phyloP scores from a whole-genome alignment of 2,888 invertebrate species.

The Cephus rjabovi region DNA sequence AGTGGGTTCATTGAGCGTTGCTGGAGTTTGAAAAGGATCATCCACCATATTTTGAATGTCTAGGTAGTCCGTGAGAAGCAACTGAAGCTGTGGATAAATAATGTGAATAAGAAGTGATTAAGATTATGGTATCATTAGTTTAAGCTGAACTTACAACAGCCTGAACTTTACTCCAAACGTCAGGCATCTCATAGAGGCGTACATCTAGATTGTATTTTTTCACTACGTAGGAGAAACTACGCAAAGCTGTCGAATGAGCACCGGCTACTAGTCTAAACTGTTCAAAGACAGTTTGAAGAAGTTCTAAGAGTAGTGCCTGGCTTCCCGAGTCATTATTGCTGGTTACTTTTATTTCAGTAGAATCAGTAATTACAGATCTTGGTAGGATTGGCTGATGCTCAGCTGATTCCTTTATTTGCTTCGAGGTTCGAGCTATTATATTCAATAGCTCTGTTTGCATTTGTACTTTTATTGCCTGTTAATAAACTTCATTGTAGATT shows the following conservation, averaged over 20 bases:
- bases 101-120: neutral
- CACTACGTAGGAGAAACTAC: constrained; percentile 74
- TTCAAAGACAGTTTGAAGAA: constrained; percentile 82
- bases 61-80: constrained; percentile 86
- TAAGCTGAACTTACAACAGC: constrained; percentile 79
- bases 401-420: constrained; percentile 70
- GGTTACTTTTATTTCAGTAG: constrained; percentile 26
- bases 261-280: constrained; percentile 86
- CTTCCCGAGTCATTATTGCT: constrained; percentile 44
- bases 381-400: constrained; percentile 29
- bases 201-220: constrained; percentile 71
- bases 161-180: constrained; percentile 92
- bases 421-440: constrained; percentile 84
- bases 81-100: constrained; percentile 75
- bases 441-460: constrained; percentile 85
- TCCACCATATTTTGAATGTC: constrained; percentile 84
- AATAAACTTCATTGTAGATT: constrained; percentile 23
- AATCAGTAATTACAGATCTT: constrained; percentile 16
- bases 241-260: constrained; percentile 79
- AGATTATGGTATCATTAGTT: neutral
- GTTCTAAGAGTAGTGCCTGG: constrained; percentile 69
- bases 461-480: constrained; percentile 81
- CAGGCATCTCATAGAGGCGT: constrained; percentile 77
- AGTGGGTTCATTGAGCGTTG: constrained; percentile 62
- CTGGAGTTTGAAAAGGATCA: constrained; percentile 69